A percentile compares a stretch with the other conserved stretches of the same genome.
Evolutionary conservation across 2,888 invertebrate species (phyloP).

Genomic region (Tricholauxania praeusta): DNA sequence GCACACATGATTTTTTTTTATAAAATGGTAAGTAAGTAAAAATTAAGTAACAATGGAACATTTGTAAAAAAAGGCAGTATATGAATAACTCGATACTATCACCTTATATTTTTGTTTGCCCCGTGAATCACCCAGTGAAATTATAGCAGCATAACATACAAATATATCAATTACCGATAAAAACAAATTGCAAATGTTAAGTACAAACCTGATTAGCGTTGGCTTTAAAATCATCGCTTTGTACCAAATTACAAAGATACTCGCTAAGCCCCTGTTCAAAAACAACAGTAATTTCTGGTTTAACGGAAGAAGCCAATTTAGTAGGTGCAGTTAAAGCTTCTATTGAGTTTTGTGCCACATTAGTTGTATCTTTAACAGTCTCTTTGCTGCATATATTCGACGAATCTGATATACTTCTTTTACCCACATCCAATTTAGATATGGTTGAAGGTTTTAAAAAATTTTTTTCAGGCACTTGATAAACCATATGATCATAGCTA

Average conservation of each 20-base stretch:
- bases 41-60: too few relatives aligned
- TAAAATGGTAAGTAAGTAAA: too few relatives aligned
- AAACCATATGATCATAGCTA: constrained; percentile 39
- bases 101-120: too few relatives aligned
- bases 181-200: constrained; percentile 1
- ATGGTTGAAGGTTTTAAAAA: neutral
- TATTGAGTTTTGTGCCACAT: neutral
- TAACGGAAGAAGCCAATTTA: constrained; percentile 22
- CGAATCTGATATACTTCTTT: neutral
- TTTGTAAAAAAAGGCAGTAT: too few relatives aligned
- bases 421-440: neutral
- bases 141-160: too few relatives aligned
- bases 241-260: constrained; percentile 57
- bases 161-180: neutral
- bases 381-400: neutral
- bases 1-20: too few relatives aligned
- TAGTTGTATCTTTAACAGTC: neutral
- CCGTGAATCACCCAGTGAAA: too few relatives aligned
- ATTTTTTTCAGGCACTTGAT: neutral
- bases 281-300: constrained; percentile 55
- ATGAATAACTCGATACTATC: too few relatives aligned
- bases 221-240: constrained; percentile 57
- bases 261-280: constrained; percentile 58
- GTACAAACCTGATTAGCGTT: constrained; percentile 46
- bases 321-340: neutral